These are phyloP conservation scores for Ariolimax columbianus DNA, from an alignment of 2,888 invertebrate genomes.

Conservation along the genomic window DNA sequence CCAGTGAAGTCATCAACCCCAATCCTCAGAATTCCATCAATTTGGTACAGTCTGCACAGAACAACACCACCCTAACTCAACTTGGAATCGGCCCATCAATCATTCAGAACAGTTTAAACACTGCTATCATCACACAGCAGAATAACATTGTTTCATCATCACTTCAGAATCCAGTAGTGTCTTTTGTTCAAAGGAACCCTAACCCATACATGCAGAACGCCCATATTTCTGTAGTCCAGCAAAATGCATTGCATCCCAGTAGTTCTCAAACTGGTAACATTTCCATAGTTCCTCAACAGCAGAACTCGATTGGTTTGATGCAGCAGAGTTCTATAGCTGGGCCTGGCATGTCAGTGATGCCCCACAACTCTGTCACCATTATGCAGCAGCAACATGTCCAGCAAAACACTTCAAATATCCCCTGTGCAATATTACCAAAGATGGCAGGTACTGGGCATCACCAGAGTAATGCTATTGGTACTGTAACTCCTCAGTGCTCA, in stretches of 20 bases:
- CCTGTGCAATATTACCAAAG: constrained; percentile 46
- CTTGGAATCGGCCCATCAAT: background rate
- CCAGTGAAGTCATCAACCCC: background rate
- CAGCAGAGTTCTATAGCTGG: constrained; percentile 32
- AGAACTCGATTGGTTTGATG: constrained; percentile 30
- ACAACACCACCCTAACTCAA: background rate
- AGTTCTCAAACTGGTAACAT: constrained; percentile 9
- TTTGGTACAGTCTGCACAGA: constrained; percentile 16
- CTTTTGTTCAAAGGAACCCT: constrained; percentile 29
- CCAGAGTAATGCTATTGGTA: constrained; percentile 44
- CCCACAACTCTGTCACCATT: constrained; percentile 3
- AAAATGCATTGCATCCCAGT: constrained; percentile 7
- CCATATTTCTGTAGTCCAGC: constrained; percentile 34
- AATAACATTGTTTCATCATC: constrained; percentile 9
- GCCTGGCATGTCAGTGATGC: background rate
- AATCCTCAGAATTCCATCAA: constrained; percentile 36
- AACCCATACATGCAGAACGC: constrained; percentile 8
- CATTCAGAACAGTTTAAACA: constrained; percentile 29
- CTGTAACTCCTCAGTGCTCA: constrained; percentile 39
- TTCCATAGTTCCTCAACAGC: constrained; percentile 28
- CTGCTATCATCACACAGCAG: constrained; percentile 12
- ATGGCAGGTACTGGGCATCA: constrained; percentile 12
- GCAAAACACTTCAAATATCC: constrained; percentile 25
- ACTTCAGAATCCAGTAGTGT: constrained; percentile 23
- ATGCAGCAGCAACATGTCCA: constrained; percentile 18